Base-by-base conservation (phyloP, 2,797 vertebrate species). In the Phoeniculus purpureus region DNA sequence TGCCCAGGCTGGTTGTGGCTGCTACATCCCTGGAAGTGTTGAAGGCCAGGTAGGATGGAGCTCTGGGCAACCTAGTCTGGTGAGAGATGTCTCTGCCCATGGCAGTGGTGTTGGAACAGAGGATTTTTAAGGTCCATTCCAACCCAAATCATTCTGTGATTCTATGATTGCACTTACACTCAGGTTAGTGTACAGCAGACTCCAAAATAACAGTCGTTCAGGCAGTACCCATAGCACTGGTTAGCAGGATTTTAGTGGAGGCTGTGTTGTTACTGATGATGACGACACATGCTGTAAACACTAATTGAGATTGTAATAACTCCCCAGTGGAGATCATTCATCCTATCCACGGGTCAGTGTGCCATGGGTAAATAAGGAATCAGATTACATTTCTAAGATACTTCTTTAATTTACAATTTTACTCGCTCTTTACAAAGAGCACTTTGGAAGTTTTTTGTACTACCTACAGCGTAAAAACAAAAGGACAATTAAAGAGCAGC, bases 151-250 rank as follows among this genome's bases (percentile, higher is more conserved):
- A 43, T 43, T 43, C 13, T 15, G 43, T 43, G 43, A 43, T 43
- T 43, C 43, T 43, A 16, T 43, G 43, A 43, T 43, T 43, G 27
- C 37, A 5, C 40, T 55, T 79, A 32, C 3, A 47, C 17, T 15
- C 18, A 19, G 0, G 0, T 51, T 8, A 3, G 6, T 48, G 32
- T 54, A n/a, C 20, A 4, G 7, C 27, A 37, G 15, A 29, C 62
- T 93, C 15, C 71, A 62, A 66, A 58, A 31, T 77, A 12, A 43
- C 79, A 79, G 51, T 27, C 18, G 22, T 52, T 91, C 47, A 93
- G 58, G 61, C 32, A n/a, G 40, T 80, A 56, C 50, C 68, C 55
- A 27, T 73, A 48, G 72, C 50, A 61, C 9, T 87, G 75, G 9
- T 62, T 48, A 48, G n/a, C 29, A 85, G 51, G n/a, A 12, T 48